Evolutionary conservation across 2,797 vertebrate species (phyloP).

Genomic region (Esox lucius): DNA sequence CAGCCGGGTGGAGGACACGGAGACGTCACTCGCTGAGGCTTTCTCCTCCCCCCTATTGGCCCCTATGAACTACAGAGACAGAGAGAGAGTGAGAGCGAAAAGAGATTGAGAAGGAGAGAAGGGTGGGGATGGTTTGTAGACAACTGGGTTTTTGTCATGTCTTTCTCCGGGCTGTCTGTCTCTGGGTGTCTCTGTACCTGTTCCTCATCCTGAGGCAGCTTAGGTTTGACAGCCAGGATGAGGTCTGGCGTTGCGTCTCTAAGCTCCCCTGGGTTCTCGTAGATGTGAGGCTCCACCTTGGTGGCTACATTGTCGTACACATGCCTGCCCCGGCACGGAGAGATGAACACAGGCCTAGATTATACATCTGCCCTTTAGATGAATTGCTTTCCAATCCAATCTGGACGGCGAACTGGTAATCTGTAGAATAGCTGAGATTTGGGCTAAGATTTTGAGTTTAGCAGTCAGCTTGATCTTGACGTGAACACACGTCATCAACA

Average conservation of each 20-base stretch:
- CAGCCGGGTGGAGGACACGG: conserved; percentile 50
- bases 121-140: background rate
- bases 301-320: conserved; percentile 68
- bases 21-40: conserved; percentile 70
- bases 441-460: conserved; percentile 34
- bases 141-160: background rate
- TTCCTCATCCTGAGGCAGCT: conserved; percentile 62
- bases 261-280: conserved; percentile 73
- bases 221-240: conserved; percentile 82
- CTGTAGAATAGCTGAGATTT: conserved; percentile 34
- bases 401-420: conserved; percentile 46
- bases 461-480: conserved; percentile 9
- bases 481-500: background rate
- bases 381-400: conserved; percentile 33
- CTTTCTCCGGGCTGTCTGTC: background rate
- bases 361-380: conserved; percentile 34
- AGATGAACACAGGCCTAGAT: background rate
- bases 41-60: conserved; percentile 65
- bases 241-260: conserved; percentile 83
- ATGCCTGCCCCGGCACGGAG: conserved; percentile 56
- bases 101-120: conserved; percentile 25
- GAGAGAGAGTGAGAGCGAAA: conserved; percentile 14
- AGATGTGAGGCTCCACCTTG: conserved; percentile 64
- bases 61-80: conserved; percentile 58
- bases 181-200: conserved; percentile 64